Percentiles rank a stretch among this genome's conserved stretches.
Conservation (phyloP, 2,113 vertebrate genomes). For the Gobius niger region DNA sequence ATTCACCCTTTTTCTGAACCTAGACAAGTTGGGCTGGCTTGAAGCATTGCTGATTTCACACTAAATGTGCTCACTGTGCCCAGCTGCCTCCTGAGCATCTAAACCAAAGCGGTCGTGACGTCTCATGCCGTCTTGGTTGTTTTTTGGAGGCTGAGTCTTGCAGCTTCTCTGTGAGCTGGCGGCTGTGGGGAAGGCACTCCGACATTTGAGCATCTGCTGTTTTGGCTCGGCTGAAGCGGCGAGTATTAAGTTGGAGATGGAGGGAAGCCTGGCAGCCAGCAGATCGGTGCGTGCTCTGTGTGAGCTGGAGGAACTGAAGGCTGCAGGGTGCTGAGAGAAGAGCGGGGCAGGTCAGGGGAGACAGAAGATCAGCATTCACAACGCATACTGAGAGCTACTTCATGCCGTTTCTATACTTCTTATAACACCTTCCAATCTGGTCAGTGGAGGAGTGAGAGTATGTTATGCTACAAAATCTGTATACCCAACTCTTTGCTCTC, state of each 20-base stretch:
- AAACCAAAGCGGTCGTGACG: slow-evolving; percentile 21
- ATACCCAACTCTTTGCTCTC: no score
- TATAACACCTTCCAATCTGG: background rate
- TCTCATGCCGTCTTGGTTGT: background rate
- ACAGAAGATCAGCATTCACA: slow-evolving; percentile 45
- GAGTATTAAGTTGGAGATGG: slow-evolving; percentile 47
- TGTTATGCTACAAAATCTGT: no score
- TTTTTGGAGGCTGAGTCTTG: slow-evolving; percentile 5
- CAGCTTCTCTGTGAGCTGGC: slow-evolving; percentile 25
- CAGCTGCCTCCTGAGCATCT: slow-evolving; percentile 2
- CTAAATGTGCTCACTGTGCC: background rate
- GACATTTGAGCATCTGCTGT: slow-evolving; percentile 56
- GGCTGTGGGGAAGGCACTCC: slow-evolving; percentile 21
- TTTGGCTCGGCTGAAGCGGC: slow-evolving; percentile 53
- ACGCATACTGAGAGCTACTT: background rate
- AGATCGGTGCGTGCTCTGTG: slow-evolving; percentile 41
- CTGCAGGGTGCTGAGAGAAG: slow-evolving; percentile 19
- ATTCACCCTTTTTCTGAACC: background rate
- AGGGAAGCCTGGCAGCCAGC: slow-evolving; percentile 43
- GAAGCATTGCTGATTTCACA: background rate
- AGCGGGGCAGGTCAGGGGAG: slow-evolving; percentile 45
- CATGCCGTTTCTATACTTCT: background rate
- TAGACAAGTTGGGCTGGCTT: background rate
- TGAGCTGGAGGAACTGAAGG: slow-evolving; percentile 45
- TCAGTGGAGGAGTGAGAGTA: background rate